Evolutionary conservation across 2,113 vertebrate genomes (phyloP).

Genomic region (Burhinus bistriatus): DNA sequence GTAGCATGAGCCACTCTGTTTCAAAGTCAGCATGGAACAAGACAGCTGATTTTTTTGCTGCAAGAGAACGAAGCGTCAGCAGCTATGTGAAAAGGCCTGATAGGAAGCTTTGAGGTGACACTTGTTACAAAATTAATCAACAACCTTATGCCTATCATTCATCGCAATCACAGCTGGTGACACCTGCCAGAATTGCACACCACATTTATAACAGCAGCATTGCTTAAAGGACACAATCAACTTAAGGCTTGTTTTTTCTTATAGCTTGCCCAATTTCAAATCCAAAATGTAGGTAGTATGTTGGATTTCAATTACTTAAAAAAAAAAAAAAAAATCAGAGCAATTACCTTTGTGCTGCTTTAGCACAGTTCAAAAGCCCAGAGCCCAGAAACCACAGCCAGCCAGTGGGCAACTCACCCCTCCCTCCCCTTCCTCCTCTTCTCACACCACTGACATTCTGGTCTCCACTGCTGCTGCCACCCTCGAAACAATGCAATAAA

Average conservation of each 20-base stretch:
- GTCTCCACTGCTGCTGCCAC: not conserved
- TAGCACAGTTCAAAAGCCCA: not conserved
- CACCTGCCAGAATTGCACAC: not conserved
- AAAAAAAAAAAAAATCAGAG: not conserved
- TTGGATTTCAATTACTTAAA: not conserved
- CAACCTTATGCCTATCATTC: not conserved
- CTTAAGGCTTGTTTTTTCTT: not conserved
- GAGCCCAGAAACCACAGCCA: not conserved
- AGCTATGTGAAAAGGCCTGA: not conserved
- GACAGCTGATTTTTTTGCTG: not conserved
- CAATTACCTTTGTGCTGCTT: not conserved
- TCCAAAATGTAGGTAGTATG: not conserved
- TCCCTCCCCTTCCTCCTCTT: not conserved
- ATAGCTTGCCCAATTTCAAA: not conserved
- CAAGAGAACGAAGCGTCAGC: rapidly evolving
- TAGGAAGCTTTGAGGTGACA: not conserved
- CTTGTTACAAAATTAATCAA: constrained; percentile 45
- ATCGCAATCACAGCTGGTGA: constrained; percentile 14
- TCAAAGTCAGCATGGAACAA: not conserved
- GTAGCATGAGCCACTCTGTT: not conserved
- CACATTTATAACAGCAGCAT: not conserved
- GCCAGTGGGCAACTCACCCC: not conserved
- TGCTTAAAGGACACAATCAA: not conserved
- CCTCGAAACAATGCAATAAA: not conserved
- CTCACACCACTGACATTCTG: not conserved